Evolutionary conservation across 1,140 invertebrate genomes (phyloP).

Genomic region (Brachystomella parvula): DNA sequence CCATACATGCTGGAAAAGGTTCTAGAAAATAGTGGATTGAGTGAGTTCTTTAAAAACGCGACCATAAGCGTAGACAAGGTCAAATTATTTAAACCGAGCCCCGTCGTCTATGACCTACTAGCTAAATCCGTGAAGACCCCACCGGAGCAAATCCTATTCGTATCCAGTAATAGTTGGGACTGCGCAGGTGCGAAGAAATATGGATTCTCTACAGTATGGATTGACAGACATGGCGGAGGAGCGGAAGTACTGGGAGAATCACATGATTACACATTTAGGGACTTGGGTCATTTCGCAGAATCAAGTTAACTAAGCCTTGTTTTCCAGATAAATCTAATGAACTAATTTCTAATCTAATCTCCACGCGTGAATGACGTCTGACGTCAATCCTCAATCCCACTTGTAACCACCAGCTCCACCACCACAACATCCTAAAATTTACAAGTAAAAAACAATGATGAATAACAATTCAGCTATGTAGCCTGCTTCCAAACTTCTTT

Average conservation of each 20-base stretch:
- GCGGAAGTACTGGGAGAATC: background rate
- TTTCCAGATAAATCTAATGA: no score
- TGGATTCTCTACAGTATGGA: background rate
- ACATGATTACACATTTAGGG: background rate
- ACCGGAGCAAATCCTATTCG: background rate
- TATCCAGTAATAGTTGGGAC: conserved; percentile 4
- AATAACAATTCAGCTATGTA: no score
- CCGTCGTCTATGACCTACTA: background rate
- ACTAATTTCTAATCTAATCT: no score
- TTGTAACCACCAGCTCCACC: no score
- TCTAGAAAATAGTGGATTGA: background rate
- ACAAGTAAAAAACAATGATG: no score
- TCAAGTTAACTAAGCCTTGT: no score
- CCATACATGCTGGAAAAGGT: background rate
- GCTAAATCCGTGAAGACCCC: background rate
- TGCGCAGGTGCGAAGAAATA: background rate
- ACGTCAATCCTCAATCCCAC: no score
- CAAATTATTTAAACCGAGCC: background rate
- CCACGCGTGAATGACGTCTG: no score
- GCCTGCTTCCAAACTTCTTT: no score
- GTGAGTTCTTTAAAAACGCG: background rate
- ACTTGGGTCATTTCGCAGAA: no score
- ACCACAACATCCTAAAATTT: no score
- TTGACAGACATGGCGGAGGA: background rate
- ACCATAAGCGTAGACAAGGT: background rate